Evolutionary conservation across 2,888 invertebrate genomes (phyloP).

Genomic region (Tenodera sinensis): DNA sequence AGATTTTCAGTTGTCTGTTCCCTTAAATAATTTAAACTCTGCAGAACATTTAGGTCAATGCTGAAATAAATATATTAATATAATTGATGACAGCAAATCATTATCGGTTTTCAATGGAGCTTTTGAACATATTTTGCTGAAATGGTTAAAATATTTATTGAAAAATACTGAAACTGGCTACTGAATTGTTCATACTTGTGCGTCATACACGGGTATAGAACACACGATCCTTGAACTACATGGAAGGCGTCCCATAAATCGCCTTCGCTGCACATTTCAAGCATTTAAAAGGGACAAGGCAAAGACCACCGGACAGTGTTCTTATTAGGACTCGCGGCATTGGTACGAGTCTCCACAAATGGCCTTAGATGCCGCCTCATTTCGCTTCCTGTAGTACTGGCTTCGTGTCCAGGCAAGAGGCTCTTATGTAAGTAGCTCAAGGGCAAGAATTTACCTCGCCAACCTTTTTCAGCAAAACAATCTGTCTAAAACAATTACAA

Average conservation of each 20-base stretch:
- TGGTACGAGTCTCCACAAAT: too few species aligned
- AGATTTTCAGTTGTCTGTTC: too few species aligned
- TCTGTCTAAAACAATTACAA: not conserved
- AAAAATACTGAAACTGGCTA: too few species aligned
- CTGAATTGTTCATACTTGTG: too few species aligned
- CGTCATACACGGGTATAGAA: not conserved
- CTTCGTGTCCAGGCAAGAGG: not conserved
- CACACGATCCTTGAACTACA: not conserved
- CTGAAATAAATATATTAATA: too few species aligned
- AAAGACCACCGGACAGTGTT: not conserved
- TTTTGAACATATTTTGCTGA: too few species aligned
- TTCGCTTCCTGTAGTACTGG: not conserved
- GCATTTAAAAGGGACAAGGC: not conserved
- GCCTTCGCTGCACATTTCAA: not conserved
- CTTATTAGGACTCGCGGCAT: not conserved
- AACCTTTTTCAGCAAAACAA: not conserved
- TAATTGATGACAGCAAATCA: too few species aligned
- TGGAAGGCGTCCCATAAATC: not conserved
- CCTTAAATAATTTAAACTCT: too few species aligned
- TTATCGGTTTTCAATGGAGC: too few species aligned
- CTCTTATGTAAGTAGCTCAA: not conserved
- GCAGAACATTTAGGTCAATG: too few species aligned
- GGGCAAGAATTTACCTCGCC: not conserved
- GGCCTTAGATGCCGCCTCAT: not conserved
- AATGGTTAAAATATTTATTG: too few species aligned